Evolutionary conservation across 2,113 vertebrate genomes (phyloP).

Genomic region (Dascyllus trimaculatus): DNA sequence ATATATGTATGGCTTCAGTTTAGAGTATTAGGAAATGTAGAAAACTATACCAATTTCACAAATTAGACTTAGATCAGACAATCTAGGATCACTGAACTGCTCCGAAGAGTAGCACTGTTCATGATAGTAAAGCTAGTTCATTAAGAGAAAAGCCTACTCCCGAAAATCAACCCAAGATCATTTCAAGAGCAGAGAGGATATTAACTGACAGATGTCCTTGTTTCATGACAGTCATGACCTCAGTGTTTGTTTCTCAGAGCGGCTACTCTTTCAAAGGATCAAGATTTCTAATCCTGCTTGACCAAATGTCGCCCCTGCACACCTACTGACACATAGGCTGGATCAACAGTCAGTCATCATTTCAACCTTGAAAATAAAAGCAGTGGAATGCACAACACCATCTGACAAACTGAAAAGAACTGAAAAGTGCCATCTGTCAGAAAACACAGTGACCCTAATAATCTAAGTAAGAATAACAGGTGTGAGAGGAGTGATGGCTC

Average conservation of each 20-base stretch:
- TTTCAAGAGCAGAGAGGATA: background rate
- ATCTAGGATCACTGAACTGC: constrained; percentile 1
- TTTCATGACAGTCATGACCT: constrained; percentile 24
- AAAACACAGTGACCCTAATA: constrained; percentile 2
- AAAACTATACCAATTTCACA: constrained; percentile 6
- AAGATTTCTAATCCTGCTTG: constrained; percentile 71
- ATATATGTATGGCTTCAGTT: background rate
- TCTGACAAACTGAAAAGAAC: background rate
- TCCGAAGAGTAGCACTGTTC: background rate
- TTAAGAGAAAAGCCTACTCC: background rate
- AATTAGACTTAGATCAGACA: constrained; percentile 26
- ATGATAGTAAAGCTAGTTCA: background rate
- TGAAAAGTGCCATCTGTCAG: background rate
- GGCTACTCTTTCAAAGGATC: constrained; percentile 56
- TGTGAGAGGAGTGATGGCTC: background rate
- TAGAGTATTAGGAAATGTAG: background rate
- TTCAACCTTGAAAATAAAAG: constrained; percentile 2
- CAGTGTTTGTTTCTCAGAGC: constrained; percentile 23
- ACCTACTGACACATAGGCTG: constrained; percentile 20
- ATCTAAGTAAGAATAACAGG: background rate
- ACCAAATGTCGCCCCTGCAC: constrained; percentile 62
- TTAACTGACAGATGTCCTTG: constrained; percentile 20
- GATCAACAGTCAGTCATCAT: constrained; percentile 38
- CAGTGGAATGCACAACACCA: background rate
- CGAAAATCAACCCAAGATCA: background rate